Conservation (phyloP, 2,113 vertebrate genomes). For the Mus spicilegus region DNA sequence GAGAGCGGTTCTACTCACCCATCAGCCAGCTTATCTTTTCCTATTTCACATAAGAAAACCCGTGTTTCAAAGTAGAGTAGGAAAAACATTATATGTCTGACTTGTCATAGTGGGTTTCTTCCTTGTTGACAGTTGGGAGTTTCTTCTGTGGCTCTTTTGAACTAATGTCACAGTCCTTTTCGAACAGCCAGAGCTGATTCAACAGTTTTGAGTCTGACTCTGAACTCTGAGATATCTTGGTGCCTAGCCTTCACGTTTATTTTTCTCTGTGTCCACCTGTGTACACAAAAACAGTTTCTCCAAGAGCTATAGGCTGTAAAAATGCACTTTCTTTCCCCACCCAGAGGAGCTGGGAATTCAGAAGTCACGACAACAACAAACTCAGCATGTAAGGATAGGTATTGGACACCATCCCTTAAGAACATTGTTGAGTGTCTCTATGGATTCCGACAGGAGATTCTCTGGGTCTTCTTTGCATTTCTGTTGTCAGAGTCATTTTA, state of each 20-base stretch:
- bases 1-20: neutral
- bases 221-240: conserved; percentile 71
- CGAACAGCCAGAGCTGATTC: conserved; percentile 48
- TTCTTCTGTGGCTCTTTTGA: conserved; percentile 61
- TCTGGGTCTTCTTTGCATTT: conserved; percentile 65
- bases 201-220: conserved; percentile 44
- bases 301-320: conserved; percentile 69
- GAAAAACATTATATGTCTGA: conserved; percentile 56
- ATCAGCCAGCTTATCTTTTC: conserved; percentile 2
- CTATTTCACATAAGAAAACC: conserved; percentile 64
- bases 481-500: conserved; percentile 78
- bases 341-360: conserved; percentile 55
- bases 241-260: conserved; percentile 76
- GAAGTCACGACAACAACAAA: neutral
- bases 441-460: conserved; percentile 73
- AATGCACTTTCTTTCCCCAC: conserved; percentile 12
- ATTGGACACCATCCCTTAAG: neutral
- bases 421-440: conserved; percentile 57
- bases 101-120: conserved; percentile 58
- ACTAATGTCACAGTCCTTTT: conserved; percentile 30
- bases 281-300: neutral
- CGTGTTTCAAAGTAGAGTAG: conserved; percentile 68
- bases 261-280: conserved; percentile 39
- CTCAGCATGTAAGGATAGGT: conserved; percentile 75
- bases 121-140: conserved; percentile 45